Evolutionary conservation across 2,888 invertebrate genomes (phyloP), one percentile per base, ranked within the genome.

Genomic region (Mesorhabditis sp.): DNA sequence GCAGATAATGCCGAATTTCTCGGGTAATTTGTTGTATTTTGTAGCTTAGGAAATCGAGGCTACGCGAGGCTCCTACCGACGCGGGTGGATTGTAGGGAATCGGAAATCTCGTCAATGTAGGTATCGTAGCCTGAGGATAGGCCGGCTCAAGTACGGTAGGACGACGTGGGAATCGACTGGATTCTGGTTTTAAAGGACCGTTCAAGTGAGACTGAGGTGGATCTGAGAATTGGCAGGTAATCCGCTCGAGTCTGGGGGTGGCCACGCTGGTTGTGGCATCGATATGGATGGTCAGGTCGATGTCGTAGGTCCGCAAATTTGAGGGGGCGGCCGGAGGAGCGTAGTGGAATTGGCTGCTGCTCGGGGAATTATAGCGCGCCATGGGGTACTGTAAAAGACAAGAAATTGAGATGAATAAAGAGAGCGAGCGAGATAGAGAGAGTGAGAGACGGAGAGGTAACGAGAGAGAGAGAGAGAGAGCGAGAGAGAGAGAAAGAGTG

Each of bases 241-340:
- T 69, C 10, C 62, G 61, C 15, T 64, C 62, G 5, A 71, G 65
- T 15, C 68, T 15, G 5, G 71, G 68, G 4, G 61, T 13, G 2
- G 42, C 45, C 13, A 42, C 41, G 7, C 4, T 5, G 10, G 61
- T 63, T 0, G 58, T 50, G n/a, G 71, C 70, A 62, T 73, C 70
- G 13, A 72, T 67, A 4, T 65, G 63, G 10, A 70, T 70, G 6
- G 69, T 68, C 13, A 75, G 45, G 43, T 75, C 74, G 61, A 75
- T 75, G 66, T 75, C 72, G 64, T 71, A 75, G 28, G 74, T 70
- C 10, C 68, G 45, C 43, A 75, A 70, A 1, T 4, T 62, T 62
- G 5, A 4, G 28, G 44, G 28, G 15, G 67, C n/a, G 45, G 45
- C 5, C 10, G 62, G 13, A 13, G 45, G 42, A 43, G 41, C 43